Base-by-base conservation (phyloP, 1,140 invertebrate genomes). In the Leguminivora glycinivorella region DNA sequence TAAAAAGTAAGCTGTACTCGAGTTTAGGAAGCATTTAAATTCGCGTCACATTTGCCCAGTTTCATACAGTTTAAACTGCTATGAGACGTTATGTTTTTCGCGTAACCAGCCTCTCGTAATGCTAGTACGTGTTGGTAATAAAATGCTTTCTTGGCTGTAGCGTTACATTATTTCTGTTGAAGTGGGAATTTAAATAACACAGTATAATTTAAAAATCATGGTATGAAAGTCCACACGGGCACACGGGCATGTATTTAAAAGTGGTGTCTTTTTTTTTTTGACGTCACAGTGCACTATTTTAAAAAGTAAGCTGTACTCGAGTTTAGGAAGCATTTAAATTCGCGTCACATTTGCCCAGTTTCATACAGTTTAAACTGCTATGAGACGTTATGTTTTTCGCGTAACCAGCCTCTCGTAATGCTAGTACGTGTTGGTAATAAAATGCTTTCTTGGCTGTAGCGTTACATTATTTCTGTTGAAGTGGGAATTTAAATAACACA, bases 31-130 rank as follows among this genome's bases (percentile, higher is more conserved):
- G 14, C 43, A 47, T 52, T 52, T 52, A 52, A 52, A 52, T 52
- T 52, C 47, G 17, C 5, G 19, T 17, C 47, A 52, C 47, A 52
- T 52, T 52, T 22, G 7, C 47, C 47, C 47, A 52, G 47, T 52
- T 52, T 52, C 47, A 52, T 52, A 52, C 47, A 52, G 47, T 52
- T 52, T 52, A 52, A 52, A 22, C 19, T 17, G 47, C 19, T 52
- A 52, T 52, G 47, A 52, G 47, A 52, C 43, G 43, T 47, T 47
- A 47, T 52, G 7, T 52, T 52, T 52, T 43, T 22, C n/a, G 22
- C 19, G 47, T 19, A 9, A 52, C 47, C 19, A 52, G 47, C 47
- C 47, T 52, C 47, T 52, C 47, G 47, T 52, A 52, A 52, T 10
- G 5, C 19, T 22, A 2, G 14, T 22, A 52, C 47, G 47, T 52